A percentile compares a stretch with the other conserved stretches of the same genome.
Conservation (phyloP, 30 jellyfish, hydroid and myxozoan species). For the Sanderia malayensis region DNA sequence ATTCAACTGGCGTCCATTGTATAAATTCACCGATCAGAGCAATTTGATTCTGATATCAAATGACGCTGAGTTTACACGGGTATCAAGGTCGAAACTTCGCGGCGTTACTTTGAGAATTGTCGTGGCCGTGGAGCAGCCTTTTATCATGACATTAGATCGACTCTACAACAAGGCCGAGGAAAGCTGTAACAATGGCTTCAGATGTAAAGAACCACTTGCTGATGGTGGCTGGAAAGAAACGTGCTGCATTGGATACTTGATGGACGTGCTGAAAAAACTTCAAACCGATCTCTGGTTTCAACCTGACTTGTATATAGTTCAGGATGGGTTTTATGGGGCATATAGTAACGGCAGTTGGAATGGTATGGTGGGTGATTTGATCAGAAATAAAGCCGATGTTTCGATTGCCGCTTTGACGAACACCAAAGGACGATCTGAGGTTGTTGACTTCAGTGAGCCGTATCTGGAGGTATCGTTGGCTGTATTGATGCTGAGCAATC, state of each 20-base stretch:
- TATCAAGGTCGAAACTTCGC: constrained; percentile 27
- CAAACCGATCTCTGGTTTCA: constrained; percentile 24
- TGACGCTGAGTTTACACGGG: constrained; percentile 5
- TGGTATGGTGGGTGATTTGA: constrained; percentile 85
- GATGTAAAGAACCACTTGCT: constrained; percentile 21
- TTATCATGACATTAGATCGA: not conserved
- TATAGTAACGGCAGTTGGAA: constrained; percentile 39
- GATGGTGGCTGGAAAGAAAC: constrained; percentile 45
- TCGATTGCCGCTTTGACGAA: constrained; percentile 82
- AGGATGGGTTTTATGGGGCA: constrained; percentile 85
- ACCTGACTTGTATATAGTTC: constrained; percentile 57
- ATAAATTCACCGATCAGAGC: constrained; percentile 3
- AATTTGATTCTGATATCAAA: not conserved
- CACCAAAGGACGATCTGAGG: constrained; percentile 35
- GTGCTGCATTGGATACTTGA: constrained; percentile 81
- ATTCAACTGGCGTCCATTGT: constrained; percentile 12
- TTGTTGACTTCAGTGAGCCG: constrained; percentile 71
- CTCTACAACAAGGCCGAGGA: not conserved
- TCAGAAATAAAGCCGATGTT: constrained; percentile 74
- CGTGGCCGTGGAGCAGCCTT: constrained; percentile 44
- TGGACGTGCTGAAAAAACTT: constrained; percentile 59
- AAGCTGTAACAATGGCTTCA: constrained; percentile 33
- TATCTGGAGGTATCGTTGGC: constrained; percentile 56
- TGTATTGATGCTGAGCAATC: constrained; percentile 9
- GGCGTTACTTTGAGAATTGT: constrained; percentile 30